Evolutionary conservation across 1,140 invertebrate species (phyloP).

Genomic region (Pararge aegeria): DNA sequence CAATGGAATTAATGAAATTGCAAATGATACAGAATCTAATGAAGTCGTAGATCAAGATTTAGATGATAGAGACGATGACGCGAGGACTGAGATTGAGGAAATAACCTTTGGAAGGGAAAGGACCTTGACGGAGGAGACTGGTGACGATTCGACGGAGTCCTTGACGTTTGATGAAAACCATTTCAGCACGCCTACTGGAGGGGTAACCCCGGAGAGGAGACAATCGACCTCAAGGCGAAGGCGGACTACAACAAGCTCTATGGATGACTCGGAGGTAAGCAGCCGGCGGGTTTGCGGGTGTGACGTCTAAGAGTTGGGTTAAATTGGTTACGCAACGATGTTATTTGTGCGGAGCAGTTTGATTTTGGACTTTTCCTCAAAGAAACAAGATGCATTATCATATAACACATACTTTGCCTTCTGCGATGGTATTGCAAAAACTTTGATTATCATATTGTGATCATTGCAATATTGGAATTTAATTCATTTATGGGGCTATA

Average conservation of each 20-base stretch:
- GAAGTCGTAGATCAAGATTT: conserved; percentile 13
- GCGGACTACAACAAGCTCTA: conserved; percentile 50
- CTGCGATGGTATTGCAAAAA: no score
- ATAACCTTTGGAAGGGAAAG: conserved; percentile 32
- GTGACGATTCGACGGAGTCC: conserved; percentile 42
- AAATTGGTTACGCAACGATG: neutral
- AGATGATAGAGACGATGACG: conserved; percentile 18
- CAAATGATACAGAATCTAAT: conserved; percentile 35
- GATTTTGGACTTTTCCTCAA: no score
- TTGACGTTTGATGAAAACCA: conserved; percentile 74
- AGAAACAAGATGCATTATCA: no score
- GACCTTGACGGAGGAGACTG: conserved; percentile 32
- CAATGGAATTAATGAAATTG: conserved; percentile 17
- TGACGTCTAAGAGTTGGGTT: conserved; percentile 32
- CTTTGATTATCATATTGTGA: no score
- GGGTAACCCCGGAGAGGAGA: conserved; percentile 45
- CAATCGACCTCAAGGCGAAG: conserved; percentile 36
- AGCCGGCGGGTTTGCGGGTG: conserved; percentile 34
- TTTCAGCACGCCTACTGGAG: conserved; percentile 68
- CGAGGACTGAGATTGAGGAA: conserved; percentile 31
- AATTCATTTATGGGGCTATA: no score
- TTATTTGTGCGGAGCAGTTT: no score
- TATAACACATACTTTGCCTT: no score
- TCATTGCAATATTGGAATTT: no score
- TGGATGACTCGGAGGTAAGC: conserved; percentile 72